Conservation (phyloP, 2,888 invertebrate species). For the Idaea biselata region DNA sequence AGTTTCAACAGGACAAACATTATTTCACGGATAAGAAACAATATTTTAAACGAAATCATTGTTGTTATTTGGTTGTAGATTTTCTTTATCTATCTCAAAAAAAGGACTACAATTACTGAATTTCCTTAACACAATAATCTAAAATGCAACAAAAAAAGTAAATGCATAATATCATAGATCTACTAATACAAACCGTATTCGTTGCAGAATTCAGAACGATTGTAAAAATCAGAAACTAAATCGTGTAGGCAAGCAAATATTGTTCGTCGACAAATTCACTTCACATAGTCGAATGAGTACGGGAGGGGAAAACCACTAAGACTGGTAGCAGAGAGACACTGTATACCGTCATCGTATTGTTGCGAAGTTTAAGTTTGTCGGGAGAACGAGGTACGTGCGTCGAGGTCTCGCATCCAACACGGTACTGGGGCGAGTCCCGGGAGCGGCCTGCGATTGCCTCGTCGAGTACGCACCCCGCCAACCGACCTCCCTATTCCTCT, state of each 20-base stretch:
- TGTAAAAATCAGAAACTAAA: neutral
- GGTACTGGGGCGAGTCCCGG: constrained; percentile 13
- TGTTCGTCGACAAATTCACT: neutral
- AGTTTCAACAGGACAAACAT: too few relatives aligned
- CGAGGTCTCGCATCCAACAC: neutral
- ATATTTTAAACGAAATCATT: too few relatives aligned
- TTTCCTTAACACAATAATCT: neutral
- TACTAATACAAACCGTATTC: neutral
- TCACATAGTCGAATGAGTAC: neutral
- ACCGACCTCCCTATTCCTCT: constrained; percentile 20
- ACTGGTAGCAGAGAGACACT: neutral
- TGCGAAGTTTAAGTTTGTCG: constrained; percentile 35
- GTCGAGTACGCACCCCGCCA: constrained; percentile 20
- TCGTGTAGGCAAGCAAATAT: neutral
- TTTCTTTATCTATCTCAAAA: too few relatives aligned
- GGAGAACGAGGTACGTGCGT: constrained; percentile 31
- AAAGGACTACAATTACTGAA: neutral
- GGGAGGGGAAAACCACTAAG: neutral
- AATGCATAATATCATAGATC: neutral
- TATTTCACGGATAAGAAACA: too few relatives aligned
- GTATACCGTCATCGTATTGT: constrained; percentile 6
- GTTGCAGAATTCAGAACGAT: neutral
- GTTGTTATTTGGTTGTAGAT: neutral
- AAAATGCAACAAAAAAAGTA: neutral
- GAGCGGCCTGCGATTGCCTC: constrained; percentile 27